Evolutionary conservation across 2,113 vertebrate species (phyloP).

Genomic region (Heterocephalus glaber): DNA sequence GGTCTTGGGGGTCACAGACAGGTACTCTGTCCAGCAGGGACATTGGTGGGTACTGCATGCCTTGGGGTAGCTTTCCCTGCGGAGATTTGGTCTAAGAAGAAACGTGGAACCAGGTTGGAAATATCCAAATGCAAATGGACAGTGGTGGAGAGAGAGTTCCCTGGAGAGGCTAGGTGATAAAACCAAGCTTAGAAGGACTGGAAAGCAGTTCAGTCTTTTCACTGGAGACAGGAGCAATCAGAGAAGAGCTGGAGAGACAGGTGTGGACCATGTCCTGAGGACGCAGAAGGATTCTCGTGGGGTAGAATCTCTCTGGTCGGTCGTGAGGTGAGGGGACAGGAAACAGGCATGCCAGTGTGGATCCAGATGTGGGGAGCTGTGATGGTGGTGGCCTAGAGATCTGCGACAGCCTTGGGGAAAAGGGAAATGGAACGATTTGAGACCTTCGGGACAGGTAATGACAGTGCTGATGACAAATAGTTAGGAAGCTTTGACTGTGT

Average conservation of each 20-base stretch:
- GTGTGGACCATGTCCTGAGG: not conserved
- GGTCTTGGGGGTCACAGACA: not conserved
- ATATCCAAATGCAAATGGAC: not conserved
- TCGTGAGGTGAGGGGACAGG: not conserved
- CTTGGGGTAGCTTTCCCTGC: not conserved
- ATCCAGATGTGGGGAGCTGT: not conserved
- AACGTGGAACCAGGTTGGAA: not conserved
- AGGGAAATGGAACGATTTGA: not conserved
- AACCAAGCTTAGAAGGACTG: not conserved
- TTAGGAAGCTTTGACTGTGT: too few species aligned
- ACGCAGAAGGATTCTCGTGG: not conserved
- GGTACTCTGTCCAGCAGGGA: fast-evolving
- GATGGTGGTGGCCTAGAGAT: not conserved
- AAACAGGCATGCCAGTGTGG: not conserved
- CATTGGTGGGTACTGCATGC: not conserved
- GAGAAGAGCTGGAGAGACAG: not conserved
- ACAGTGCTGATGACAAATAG: not conserved
- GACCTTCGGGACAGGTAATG: not conserved
- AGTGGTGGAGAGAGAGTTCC: not conserved
- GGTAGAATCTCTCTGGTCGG: not conserved
- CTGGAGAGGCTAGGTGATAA: not conserved
- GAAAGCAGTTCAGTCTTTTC: not conserved
- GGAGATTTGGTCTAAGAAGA: not conserved
- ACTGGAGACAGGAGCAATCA: not conserved
- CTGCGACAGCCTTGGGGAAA: not conserved